phyloP scores from a whole-genome alignment of 2,888 invertebrate species.

The Synergus umbraculus region DNA sequence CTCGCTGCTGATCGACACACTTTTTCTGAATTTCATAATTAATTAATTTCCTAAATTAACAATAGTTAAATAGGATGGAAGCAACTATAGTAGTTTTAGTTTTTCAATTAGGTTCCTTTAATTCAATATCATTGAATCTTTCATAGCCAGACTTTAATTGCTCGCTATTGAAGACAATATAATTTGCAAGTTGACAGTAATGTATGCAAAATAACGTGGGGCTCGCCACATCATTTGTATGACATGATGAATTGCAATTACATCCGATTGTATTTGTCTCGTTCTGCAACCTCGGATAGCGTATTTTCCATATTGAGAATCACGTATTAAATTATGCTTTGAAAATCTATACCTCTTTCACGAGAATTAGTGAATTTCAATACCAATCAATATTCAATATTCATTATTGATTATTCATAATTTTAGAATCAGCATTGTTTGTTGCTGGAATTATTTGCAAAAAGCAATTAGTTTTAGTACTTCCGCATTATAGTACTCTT shows the following conservation, averaged over 20 bases:
- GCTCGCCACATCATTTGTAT: conserved; percentile 23
- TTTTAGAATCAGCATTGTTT: background rate
- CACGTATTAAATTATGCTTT: conserved; percentile 30
- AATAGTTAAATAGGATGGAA: too few species aligned
- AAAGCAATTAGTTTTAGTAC: background rate
- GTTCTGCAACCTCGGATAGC: conserved; percentile 10
- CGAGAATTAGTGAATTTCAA: background rate
- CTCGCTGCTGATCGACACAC: background rate
- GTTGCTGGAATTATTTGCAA: background rate
- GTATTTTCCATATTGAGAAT: conserved; percentile 31
- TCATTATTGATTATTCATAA: conserved; percentile 2
- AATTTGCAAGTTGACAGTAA: conserved; percentile 25
- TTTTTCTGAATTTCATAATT: background rate
- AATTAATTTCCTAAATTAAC: background rate
- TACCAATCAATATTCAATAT: conserved; percentile 7
- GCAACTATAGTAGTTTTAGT: too few species aligned
- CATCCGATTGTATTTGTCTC: conserved; percentile 27
- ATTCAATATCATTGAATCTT: background rate
- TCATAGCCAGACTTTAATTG: background rate
- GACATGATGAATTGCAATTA: conserved; percentile 28
- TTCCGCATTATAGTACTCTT: background rate
- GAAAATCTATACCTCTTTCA: conserved; percentile 23
- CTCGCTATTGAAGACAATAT: conserved; percentile 22
- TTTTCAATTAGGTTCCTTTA: background rate
- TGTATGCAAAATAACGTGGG: conserved; percentile 16